Base-by-base conservation (phyloP, 2,113 vertebrate genomes). In the Hemiprocne comata region DNA sequence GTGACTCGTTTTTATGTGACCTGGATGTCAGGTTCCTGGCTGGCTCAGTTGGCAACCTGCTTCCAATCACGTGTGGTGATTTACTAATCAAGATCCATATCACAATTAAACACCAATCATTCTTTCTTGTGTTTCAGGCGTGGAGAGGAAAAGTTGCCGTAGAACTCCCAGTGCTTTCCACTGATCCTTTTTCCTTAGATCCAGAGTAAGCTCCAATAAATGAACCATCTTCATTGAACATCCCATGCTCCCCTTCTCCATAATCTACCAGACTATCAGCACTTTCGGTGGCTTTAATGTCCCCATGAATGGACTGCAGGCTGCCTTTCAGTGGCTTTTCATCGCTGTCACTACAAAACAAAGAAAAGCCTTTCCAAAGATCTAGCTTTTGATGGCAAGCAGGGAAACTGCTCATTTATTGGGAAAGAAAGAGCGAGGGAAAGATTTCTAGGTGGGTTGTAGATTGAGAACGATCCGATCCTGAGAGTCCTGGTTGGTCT, bases 191-290 rank as follows among this genome's bases (percentile, higher is more conserved):
- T 88, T 99, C 99, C 96, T 99, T 99, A 61, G 98, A 98, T 70
- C 98, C 98, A 3, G 98, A 97, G 10, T 99, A 99, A 96, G 99
- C 99, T 15, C 99, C 99, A 78, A 99, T 99, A 91, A 99, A 99
- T 24, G 99, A 99, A 61, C 99, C 99, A 25, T 99, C 99, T 98
- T 99, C 99, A 54, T 98, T 99, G 98, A 99, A 99, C 89, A 99
- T 98, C 61, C 94, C 98, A 7, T 99, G 99, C 95, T 99, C 99
- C 7, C 99, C 98, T 40, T 98, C 99, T 48, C 98, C 99, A 40
- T 99, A 99, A 95, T 99, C 98, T 86, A 99, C 99, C 96, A 99
- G 97, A 96, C 99, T 99, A 98, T 99, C 99, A 74, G 99, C 98
- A 61, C 99, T 99, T 95, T 98, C 99, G 14, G 98, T 98, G 33